phyloP scores from a whole-genome alignment of 2,888 invertebrate genomes.

The Lasioglossum malachurum region DNA sequence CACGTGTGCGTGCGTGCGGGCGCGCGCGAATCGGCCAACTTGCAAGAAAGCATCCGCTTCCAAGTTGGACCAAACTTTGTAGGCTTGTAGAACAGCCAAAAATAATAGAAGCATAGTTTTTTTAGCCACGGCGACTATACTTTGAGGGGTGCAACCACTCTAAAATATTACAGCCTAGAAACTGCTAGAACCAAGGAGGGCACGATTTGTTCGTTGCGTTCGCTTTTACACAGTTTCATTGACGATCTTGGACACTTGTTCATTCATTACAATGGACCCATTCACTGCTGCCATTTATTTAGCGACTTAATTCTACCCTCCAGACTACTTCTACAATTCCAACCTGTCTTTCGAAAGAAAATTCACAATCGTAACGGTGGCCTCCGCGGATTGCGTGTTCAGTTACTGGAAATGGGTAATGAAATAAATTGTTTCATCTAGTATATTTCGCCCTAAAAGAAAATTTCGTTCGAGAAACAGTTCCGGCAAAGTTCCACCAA shows the following conservation, averaged over 20 bases:
- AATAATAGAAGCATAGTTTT: background rate
- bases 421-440: no score
- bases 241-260: background rate
- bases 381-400: no score
- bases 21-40: background rate
- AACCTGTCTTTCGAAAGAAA: background rate
- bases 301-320: no score
- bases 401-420: no score
- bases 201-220: background rate
- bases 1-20: background rate
- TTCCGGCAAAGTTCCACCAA: background rate
- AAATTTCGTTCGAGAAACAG: background rate
- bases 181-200: no score
- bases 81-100: constrained; percentile 2
- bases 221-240: background rate
- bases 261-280: background rate
- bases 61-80: background rate
- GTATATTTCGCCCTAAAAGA: no score
- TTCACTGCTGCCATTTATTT: background rate
- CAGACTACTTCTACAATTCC: background rate
- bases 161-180: background rate
- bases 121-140: background rate
- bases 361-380: no score
- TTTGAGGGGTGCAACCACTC: background rate
- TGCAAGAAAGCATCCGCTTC: background rate